These are phyloP conservation scores for Sinocyclocheilus anophthalmus DNA, from an alignment of 2,113 vertebrate genomes.

Conservation along the genomic window DNA sequence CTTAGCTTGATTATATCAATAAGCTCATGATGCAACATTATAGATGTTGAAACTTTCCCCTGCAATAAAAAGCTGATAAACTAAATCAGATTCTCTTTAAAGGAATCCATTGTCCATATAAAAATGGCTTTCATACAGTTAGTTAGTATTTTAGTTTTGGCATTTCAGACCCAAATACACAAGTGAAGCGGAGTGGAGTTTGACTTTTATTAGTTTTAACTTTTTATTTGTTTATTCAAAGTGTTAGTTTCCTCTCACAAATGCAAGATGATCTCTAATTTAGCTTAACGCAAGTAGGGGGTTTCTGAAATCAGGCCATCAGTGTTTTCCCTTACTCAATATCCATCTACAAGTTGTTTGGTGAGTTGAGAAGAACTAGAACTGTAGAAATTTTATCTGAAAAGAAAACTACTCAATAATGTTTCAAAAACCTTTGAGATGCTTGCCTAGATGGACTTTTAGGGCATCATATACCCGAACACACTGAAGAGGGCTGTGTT, in stretches of 20 bases:
- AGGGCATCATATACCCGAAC: not conserved
- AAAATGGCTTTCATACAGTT: not conserved
- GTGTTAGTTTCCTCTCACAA: not conserved
- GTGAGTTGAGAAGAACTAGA: not conserved
- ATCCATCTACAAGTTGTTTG: not conserved
- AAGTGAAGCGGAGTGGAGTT: not conserved
- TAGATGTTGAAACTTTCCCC: not conserved
- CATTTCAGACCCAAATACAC: not conserved
- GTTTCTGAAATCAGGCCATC: not conserved
- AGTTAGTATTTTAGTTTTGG: not conserved
- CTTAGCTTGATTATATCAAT: not conserved
- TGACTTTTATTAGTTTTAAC: not conserved
- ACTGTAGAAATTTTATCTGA: not conserved
- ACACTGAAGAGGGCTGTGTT: not conserved
- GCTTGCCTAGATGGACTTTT: not conserved
- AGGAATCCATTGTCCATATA: not conserved
- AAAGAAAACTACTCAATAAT: not conserved
- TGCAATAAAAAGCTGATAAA: slow-evolving; percentile 4
- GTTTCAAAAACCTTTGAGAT: not conserved
- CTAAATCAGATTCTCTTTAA: not conserved
- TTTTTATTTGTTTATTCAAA: not conserved
- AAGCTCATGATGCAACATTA: not conserved
- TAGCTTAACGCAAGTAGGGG: not conserved
- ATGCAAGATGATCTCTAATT: not conserved
- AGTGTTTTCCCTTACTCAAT: not conserved